Conservation (phyloP, 35 echinoderm and acorn worm genomes). For the Ophiothrix spiculata region DNA sequence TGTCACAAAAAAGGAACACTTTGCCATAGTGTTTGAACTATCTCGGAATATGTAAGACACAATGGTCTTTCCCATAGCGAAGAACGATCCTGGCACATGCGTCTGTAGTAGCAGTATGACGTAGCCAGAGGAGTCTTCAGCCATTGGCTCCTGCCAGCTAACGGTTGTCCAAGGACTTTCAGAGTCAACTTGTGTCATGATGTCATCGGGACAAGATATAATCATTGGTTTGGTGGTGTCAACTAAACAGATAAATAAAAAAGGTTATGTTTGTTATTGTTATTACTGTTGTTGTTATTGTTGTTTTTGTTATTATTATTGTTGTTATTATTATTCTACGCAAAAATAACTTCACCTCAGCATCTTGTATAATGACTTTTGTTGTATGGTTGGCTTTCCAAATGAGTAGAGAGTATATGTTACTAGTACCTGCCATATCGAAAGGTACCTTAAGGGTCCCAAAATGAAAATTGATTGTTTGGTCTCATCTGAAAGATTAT, state of each 20-base stretch:
- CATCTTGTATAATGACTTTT: too few relatives aligned
- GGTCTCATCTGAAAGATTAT: too few relatives aligned
- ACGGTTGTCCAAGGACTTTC: neutral
- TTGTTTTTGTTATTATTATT: too few relatives aligned
- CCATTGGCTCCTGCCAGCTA: constrained; percentile 17
- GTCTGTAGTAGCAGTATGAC: neutral
- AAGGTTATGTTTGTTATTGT: too few relatives aligned
- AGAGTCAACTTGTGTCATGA: neutral
- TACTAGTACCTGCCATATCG: too few relatives aligned
- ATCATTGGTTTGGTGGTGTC: neutral
- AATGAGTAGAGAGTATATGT: too few relatives aligned
- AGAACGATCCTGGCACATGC: constrained; percentile 22
- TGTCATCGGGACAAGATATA: neutral
- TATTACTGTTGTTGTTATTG: too few relatives aligned
- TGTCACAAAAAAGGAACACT: constrained; percentile 19
- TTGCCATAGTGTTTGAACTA: neutral
- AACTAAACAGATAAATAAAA: neutral
- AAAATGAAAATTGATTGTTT: too few relatives aligned
- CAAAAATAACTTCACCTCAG: too few relatives aligned
- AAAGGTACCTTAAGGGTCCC: too few relatives aligned
- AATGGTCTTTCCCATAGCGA: neutral
- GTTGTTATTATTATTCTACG: too few relatives aligned
- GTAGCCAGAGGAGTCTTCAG: constrained; percentile 19
- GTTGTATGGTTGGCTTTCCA: too few relatives aligned
- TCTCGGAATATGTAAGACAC: constrained; percentile 27